Percentiles rank a stretch among this genome's conserved stretches.
Conservation (phyloP, 1,140 invertebrate genomes). For the Aphelinus atriplicis region DNA sequence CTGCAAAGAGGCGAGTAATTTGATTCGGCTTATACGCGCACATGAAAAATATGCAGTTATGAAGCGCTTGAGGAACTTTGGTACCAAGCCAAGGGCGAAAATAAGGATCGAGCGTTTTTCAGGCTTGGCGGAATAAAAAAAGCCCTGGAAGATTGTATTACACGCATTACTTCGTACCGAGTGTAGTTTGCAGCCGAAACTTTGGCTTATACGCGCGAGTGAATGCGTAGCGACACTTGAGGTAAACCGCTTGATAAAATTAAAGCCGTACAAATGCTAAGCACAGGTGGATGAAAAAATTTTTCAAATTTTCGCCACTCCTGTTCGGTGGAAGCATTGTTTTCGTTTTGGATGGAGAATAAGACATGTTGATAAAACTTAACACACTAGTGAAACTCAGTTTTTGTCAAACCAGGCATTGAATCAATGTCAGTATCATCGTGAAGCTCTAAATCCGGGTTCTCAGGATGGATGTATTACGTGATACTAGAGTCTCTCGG, state of each 20-base stretch:
- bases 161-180: background rate
- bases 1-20: too few species aligned
- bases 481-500: too few species aligned
- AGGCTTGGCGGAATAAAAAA: background rate
- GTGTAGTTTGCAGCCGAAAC: background rate
- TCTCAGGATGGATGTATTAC: too few species aligned
- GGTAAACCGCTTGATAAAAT: conserved; percentile 16
- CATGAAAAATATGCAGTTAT: too few species aligned
- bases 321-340: too few species aligned
- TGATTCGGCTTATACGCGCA: too few species aligned
- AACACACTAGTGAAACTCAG: too few species aligned
- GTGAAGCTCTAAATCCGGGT: too few species aligned
- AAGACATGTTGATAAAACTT: too few species aligned
- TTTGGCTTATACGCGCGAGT: background rate
- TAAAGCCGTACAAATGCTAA: background rate
- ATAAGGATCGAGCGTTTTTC: background rate
- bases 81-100: background rate
- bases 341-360: too few species aligned
- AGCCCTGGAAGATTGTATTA: background rate
- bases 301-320: background rate
- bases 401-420: too few species aligned
- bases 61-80: background rate
- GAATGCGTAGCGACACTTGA: background rate
- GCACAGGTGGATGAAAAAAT: background rate
- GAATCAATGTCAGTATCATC: too few species aligned